Evolutionary conservation across 2,888 invertebrate species (phyloP).

Genomic region (Pachydiplax longipennis): DNA sequence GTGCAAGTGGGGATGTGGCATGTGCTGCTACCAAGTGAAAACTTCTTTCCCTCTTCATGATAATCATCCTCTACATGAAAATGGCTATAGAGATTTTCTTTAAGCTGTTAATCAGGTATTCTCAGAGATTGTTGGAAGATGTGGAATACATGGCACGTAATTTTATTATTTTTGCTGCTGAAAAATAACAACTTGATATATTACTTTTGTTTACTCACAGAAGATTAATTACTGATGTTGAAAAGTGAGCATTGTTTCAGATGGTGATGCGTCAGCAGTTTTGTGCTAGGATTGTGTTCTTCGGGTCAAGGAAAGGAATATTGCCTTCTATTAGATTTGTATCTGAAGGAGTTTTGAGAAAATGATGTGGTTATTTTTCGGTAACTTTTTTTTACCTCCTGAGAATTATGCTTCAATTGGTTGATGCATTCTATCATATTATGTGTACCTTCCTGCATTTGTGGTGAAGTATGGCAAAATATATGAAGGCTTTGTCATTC

Average conservation of each 20-base stretch:
- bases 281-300: neutral
- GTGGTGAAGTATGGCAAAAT: neutral
- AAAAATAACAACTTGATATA: neutral
- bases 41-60: neutral
- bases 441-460: constrained; percentile 20
- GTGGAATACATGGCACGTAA: neutral
- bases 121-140: neutral
- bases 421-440: neutral
- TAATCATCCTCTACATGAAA: neutral
- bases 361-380: too few species aligned
- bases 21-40: constrained; percentile 23
- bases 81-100: neutral
- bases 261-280: neutral
- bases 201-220: neutral
- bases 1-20: constrained; percentile 7
- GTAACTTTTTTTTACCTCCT: too few species aligned
- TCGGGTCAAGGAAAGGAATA: neutral
- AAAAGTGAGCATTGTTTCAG: neutral
- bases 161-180: neutral
- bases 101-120: neutral
- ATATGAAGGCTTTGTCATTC: neutral
- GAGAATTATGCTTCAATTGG: neutral
- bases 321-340: neutral
- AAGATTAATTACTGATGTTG: neutral
- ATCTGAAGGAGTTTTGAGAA: too few species aligned